Evolutionary conservation across 2,888 invertebrate genomes (phyloP), one percentile per base, ranked within the genome.

Genomic region (Lochmaea crataegi): DNA sequence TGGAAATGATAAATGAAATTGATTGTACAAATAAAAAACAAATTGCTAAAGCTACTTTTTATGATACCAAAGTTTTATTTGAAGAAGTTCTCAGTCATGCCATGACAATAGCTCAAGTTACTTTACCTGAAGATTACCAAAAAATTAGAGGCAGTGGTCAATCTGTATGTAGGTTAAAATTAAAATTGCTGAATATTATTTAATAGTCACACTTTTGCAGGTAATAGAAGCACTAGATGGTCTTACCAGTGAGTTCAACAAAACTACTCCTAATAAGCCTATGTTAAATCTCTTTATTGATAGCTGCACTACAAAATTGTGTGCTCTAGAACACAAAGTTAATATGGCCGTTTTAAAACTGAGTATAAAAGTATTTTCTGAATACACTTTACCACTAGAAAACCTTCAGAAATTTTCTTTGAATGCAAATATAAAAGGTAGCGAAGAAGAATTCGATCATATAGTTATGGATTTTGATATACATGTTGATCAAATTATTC

Each of bases 391-490:
- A 53, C 82, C 84, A 0, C 77, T 87, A 38, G 80, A 84, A 63
- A 78, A 78, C 48, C 79, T 86, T 61, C 77, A 82, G 38, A 71
- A 77, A 16, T 82, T 79, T 75, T 85, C 85, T 76, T 74, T 80
- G 60, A 72, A 79, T 32, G 56, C 68, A 12, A 68, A 76, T 32
- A 75, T 76, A 58, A 71, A 64, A 38, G 78, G 76, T 22, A 75
- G 58, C 85, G 56, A 65, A 86, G 76, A 79, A 80, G 89, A 90
- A 79, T 85, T 91, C 63, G 90, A 89, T 73, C 81, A 82, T 38
- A 86, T 88, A 73, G 88, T 92, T 12, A 90, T 89, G 74, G 89
- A 90, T 48, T 92, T 92, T 85, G 93, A 93, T 87, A 86, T 91
- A 76, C 89, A 91, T 73, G 90, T 91, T 80, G 93, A 93, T 82